Base-by-base conservation (phyloP, 2,888 invertebrate genomes). In the Brachycybe producta region DNA sequence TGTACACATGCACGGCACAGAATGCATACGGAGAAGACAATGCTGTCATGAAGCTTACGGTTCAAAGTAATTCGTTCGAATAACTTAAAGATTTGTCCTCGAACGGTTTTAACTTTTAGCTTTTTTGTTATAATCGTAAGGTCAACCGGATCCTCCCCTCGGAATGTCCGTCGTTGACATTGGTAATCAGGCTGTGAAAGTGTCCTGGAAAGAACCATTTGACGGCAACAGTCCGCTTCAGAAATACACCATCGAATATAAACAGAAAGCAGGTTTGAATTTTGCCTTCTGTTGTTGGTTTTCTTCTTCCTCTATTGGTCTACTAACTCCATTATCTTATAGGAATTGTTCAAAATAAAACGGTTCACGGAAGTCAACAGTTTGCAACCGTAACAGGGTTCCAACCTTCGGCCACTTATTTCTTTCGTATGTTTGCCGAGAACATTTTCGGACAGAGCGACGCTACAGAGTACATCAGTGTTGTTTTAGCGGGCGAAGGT, bases 401-500 rank as follows among this genome's bases (percentile, higher is more conserved):
- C 11, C 34, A 32, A 36, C 50, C 50, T 11, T 43, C 50, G 4
- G 36, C 45, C 3, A 44, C 44, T 3, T 50, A 50, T 23, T 21
- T 24, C 21, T 36, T 50, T 21, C 36, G 27, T 35, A 45, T 50
- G 45, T 43, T 34, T 45, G 50, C 50, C 5, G 50, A 32, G 21
- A 50, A 50, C 21, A 30, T 7, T 28, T 4, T 50, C 2, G 50
- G 50, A 5, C 8, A 11, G 8, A 50, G 50, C n/a, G 11, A 13
- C 4, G 44, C 28, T 5, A 38, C 35, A 2, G 50, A 38, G n/a
- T 28, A n/a, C 0, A 15, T 45, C 5, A 28, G 27, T 8, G n/a
- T 45, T 11, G 27, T 45, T 27, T 45, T 45, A 19, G 35, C 45
- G 13, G 50, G 50, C 19, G 50, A 49, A 17, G 49, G 49, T 42